Conservation (phyloP, 2,888 invertebrate species). For the Amiota communis region DNA sequence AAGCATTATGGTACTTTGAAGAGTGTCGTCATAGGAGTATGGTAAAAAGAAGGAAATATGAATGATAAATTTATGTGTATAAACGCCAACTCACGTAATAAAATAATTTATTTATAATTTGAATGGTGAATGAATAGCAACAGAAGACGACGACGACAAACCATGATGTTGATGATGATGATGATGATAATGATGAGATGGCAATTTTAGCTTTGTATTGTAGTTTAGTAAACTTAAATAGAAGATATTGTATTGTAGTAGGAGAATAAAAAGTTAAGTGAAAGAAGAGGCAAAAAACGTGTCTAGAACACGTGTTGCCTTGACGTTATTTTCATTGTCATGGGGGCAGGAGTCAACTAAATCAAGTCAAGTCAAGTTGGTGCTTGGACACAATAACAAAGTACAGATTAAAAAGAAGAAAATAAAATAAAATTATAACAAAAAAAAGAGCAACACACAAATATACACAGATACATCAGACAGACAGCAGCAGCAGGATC, state of each 20-base stretch:
- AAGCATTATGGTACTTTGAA: too few species aligned
- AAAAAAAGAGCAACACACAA: neutral
- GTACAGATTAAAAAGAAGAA: neutral
- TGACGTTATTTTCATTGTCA: too few species aligned
- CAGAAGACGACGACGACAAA: neutral
- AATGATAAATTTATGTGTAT: neutral
- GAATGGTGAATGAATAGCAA: conserved; percentile 36
- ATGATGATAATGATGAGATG: too few species aligned
- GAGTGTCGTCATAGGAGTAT: too few species aligned
- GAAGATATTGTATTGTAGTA: too few species aligned
- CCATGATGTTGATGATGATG: neutral
- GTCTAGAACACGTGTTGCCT: conserved; percentile 1
- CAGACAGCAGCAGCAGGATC: conserved; percentile 38
- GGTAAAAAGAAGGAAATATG: neutral
- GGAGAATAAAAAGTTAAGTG: too few species aligned
- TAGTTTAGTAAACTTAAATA: too few species aligned
- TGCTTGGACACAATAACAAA: neutral
- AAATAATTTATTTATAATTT: conserved; percentile 49
- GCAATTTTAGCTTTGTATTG: too few species aligned
- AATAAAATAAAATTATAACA: neutral
- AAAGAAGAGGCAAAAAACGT: conserved; percentile 13
- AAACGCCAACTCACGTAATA: conserved; percentile 45
- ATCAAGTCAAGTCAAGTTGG: too few species aligned
- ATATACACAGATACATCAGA: conserved; percentile 4
- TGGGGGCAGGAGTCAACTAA: too few species aligned